Evolutionary conservation across 2,113 vertebrate genomes (phyloP), one percentile per base, ranked within the genome.

Genomic region (Spilogale gracilis): DNA sequence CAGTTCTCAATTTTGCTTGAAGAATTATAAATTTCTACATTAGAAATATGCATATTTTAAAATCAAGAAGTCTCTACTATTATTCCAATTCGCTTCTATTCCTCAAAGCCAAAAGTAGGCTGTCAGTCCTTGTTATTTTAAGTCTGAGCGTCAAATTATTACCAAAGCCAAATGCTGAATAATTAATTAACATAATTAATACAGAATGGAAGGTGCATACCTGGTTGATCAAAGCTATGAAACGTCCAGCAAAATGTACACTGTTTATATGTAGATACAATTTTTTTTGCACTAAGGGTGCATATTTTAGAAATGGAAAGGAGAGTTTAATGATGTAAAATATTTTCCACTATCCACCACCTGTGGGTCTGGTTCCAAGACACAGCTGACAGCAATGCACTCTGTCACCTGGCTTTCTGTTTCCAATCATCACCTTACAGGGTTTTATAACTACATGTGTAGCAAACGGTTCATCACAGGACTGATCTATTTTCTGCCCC

Each of bases 11-110:
- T 63, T 95, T 86, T 93, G 27, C 83, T 89, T 93, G 61, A 92
- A 95, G 56, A 95, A 95, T 84, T 92, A 89, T 45, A 89, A 93
- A 92, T 96, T 89, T 96, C 27, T 74, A 95, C 60, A 95, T 93
- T 80, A 87, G 80, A 27, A 80, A 94, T 81, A 92, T 17, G 63
- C 74, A 88, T 93, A 97, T 76, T 93, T 97, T 97, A 93, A 92
- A 97, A 82, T 74, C 54, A 97, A 21, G 5, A 96, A 80, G 4
- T 30, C 92, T 87, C 2, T 86, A 65, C 67, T 96, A 95, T 95
- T 80, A 25, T 69, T 95, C 52, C 84, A 90, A 6, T 90, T 96
- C 56, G 27, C 48, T 93, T 94, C 67, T 79, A 73, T 16, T 43
- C 71, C 38, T 86, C 93, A 80, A 95, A 94, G 27, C 14, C 78